Evolutionary conservation across 2,113 vertebrate species (phyloP), one percentile per base, ranked within the genome.

Genomic region (Halcyon malimbica): DNA sequence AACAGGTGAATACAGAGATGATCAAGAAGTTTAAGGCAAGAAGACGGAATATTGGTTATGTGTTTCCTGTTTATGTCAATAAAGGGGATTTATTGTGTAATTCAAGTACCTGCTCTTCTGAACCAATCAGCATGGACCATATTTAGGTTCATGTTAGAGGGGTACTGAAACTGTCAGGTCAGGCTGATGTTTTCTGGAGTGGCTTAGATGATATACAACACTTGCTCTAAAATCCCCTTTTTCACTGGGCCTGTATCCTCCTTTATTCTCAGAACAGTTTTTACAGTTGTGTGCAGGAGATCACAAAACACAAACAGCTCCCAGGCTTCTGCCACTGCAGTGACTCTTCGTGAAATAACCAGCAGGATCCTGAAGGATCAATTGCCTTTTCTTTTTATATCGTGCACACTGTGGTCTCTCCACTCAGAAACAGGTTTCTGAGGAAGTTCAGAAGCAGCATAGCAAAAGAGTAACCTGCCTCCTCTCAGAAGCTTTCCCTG

Each of bases 201-300:
- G 50, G 16, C 7, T 68, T 59, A 64, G 29, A 70, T 41, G 18
- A 67, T 28, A 57, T 0, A n/a, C 12, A 16, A 16, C 0, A 0
- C 42, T 75, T 82, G 29, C 16, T 48, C 63, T 57, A 46, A 81
- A 80, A 59, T 18, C 16, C 3, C 9, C 4, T 23, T 88, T 93
- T 53, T 13, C 33, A 35, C 19, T 59, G n/a, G 29, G 51, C 35
- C 5, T 6, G 8, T n/a, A 23, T n/a, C 39, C 12, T 64, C 33
- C 48, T 70, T 54, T 81, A 5, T 28, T 76, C 42, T 71, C 29
- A 1, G 16, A 60, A 28, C 4, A 26, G 12, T 12, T 88, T 75
- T 86, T 42, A 39, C 35, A 62, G 59, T 53, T 1, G 1, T 16
- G 57, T 39, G 42, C 42, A 57, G 14, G 7, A 75, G n/a, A 87